These are phyloP conservation scores for Grammomys surdaster DNA, from an alignment of 2,113 vertebrate species.

Conservation along the genomic window DNA sequence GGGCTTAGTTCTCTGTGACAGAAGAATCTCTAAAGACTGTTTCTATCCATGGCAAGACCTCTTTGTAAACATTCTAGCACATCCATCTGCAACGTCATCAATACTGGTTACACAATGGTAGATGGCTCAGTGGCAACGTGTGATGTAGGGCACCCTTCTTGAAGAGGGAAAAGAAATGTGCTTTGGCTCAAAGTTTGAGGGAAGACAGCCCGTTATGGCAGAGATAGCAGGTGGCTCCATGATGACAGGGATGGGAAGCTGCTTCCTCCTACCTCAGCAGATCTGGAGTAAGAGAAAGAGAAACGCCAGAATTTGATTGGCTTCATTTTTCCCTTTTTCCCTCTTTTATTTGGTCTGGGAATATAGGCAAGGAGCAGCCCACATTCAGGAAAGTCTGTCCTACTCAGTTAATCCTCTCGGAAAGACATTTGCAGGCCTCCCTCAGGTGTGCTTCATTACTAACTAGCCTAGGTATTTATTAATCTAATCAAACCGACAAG, in stretches of 20 bases:
- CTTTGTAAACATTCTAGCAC: rapidly evolving
- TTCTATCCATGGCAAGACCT: background rate
- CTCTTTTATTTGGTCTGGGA: background rate
- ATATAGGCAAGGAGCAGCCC: background rate
- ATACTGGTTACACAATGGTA: rapidly evolving
- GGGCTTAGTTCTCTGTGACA: rapidly evolving
- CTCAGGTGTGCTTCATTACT: background rate
- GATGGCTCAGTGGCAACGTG: rapidly evolving
- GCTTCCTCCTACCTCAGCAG: background rate
- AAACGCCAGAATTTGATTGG: background rate
- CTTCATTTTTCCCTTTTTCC: too few relatives aligned
- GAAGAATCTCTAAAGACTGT: background rate
- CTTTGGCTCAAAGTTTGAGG: background rate
- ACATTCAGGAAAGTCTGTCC: background rate
- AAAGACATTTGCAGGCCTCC: background rate
- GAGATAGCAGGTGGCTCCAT: background rate
- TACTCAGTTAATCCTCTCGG: background rate
- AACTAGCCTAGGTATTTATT: background rate
- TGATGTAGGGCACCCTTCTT: background rate
- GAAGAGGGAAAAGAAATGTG: background rate
- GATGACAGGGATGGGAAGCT: background rate
- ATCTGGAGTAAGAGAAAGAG: background rate
- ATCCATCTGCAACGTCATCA: rapidly evolving
- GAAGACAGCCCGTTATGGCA: background rate
- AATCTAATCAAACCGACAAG: background rate